Percentiles rank a stretch among this genome's conserved stretches.
These are phyloP conservation scores for Colletes gigas DNA, from an alignment of 1,140 invertebrate genomes.

Conservation along the genomic window DNA sequence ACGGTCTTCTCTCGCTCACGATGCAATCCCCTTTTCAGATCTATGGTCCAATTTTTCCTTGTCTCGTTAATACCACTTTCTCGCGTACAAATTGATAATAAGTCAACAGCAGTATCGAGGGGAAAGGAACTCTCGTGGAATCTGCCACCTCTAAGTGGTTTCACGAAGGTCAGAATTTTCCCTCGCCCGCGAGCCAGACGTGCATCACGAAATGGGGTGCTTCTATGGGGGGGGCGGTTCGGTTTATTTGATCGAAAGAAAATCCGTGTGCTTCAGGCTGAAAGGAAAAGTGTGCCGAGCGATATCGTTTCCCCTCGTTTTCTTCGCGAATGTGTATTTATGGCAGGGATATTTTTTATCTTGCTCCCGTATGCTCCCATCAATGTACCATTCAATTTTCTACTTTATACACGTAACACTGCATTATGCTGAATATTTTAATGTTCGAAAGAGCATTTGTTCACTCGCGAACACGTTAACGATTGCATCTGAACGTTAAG, in stretches of 20 bases:
- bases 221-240: not conserved
- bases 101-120: not conserved
- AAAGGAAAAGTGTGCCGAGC: not conserved
- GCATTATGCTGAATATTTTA: not conserved
- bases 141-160: not conserved
- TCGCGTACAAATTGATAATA: not conserved
- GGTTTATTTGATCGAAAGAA: conserved; percentile 12
- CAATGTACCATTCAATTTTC: not conserved
- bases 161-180: not conserved
- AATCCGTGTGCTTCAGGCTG: not conserved
- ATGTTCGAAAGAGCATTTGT: not conserved
- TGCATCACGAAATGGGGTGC: not conserved
- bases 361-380: not conserved
- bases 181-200: no score
- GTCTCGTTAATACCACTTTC: not conserved
- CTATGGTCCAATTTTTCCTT: not conserved
- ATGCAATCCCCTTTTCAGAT: no score
- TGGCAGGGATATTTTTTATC: not conserved
- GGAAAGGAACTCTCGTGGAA: not conserved
- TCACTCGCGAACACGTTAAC: not conserved
- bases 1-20: not conserved
- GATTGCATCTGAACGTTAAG: not conserved
- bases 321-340: not conserved
- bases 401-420: not conserved
- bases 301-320: not conserved